Evolutionary conservation across 2,797 vertebrate species (phyloP).

Genomic region (Rhinoraja longicauda): DNA sequence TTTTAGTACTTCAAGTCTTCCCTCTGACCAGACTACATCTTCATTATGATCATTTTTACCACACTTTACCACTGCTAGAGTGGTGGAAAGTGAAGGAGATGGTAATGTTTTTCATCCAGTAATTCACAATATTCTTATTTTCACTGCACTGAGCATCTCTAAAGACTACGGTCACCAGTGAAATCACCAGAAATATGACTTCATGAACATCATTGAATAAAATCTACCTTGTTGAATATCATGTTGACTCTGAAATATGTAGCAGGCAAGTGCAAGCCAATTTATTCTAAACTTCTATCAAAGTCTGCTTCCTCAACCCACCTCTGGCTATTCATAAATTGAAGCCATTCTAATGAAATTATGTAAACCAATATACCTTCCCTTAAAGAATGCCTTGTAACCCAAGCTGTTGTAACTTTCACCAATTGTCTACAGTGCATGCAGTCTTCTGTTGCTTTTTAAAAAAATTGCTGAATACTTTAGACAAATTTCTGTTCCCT

Average conservation of each 20-base stretch:
- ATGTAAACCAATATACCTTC: background rate
- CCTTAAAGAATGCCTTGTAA: background rate
- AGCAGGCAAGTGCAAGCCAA: no score
- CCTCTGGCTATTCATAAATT: background rate
- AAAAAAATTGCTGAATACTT: background rate
- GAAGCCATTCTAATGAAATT: background rate
- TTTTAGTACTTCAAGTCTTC: background rate
- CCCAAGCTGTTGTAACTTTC: background rate
- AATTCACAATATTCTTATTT: background rate
- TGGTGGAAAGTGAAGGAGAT: background rate
- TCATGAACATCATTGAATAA: no score
- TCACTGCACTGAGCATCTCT: background rate
- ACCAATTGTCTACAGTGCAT: background rate
- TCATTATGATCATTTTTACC: background rate
- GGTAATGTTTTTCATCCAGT: background rate
- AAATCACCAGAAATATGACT: no score
- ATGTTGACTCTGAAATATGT: background rate
- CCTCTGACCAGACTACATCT: background rate
- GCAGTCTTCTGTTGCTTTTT: no score
- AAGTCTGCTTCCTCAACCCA: background rate
- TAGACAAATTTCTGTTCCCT: background rate
- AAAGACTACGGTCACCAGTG: background rate
- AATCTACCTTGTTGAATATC: conserved; percentile 10
- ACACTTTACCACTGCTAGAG: background rate
- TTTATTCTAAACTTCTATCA: background rate